Conservation (phyloP, 1,140 invertebrate genomes). For the Arctopsyche grandis region DNA sequence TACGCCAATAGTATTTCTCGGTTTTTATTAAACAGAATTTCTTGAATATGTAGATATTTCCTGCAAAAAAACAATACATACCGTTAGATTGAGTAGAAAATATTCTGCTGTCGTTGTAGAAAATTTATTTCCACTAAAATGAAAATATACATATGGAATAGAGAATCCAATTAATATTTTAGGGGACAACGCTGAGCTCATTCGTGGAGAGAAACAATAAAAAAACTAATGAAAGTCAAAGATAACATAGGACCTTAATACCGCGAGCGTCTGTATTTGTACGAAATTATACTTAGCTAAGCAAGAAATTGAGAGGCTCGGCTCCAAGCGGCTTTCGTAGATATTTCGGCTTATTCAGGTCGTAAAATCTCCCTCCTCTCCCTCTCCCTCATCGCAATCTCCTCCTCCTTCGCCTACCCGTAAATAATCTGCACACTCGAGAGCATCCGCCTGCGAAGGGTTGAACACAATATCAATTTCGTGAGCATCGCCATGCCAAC, state of each 20-base stretch:
- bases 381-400: not conserved
- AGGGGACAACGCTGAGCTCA: not conserved
- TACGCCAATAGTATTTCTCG: not conserved
- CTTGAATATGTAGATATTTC: no score
- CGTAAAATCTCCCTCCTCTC: constrained; percentile 43
- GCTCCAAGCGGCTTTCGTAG: constrained; percentile 34
- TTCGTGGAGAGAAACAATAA: constrained; percentile 42
- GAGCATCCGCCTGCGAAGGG: constrained; percentile 28
- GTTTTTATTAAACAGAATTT: not conserved
- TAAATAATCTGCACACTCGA: constrained; percentile 54
- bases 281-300: constrained; percentile 47
- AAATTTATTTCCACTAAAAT: not conserved
- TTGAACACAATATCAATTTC: constrained; percentile 14
- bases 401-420: constrained; percentile 22
- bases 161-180: constrained; percentile 19
- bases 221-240: constrained; percentile 53
- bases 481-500: not conserved
- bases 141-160: not conserved
- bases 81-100: no score
- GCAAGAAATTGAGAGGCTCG: constrained; percentile 43
- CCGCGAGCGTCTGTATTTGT: constrained; percentile 27
- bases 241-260: constrained; percentile 47
- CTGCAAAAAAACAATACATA: not conserved
- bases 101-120: not conserved
- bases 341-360: constrained; percentile 55